Evolutionary conservation across 2,113 vertebrate species (phyloP).

Genomic region (Chlorodrepanis virens): DNA sequence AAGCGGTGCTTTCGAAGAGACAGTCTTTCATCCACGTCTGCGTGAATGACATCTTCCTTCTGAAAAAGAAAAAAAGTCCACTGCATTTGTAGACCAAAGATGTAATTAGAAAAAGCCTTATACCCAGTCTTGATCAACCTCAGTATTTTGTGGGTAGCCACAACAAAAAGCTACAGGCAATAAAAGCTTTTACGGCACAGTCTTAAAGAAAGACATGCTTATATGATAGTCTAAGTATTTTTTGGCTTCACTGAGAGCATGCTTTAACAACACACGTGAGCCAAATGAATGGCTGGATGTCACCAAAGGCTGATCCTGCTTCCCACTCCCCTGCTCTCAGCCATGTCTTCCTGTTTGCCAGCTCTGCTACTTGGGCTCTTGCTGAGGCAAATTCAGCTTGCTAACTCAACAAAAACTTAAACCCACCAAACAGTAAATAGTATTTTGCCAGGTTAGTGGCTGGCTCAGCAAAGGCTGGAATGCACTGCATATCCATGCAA

Average conservation of each 20-base stretch:
- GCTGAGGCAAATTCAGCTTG: neutral
- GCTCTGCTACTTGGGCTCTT: neutral
- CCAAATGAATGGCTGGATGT: neutral
- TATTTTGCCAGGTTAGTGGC: neutral
- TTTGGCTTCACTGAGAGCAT: neutral
- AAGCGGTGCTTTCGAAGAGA: slow-evolving; percentile 83
- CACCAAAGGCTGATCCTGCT: neutral
- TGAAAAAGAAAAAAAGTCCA: slow-evolving; percentile 42
- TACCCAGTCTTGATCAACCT: neutral
- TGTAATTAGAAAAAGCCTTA: neutral
- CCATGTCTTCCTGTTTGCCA: neutral
- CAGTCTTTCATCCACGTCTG: slow-evolving; percentile 49
- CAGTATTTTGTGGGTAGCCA: neutral
- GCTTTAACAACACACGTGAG: neutral
- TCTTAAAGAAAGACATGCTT: neutral
- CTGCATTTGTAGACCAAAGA: neutral
- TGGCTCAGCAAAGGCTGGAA: neutral
- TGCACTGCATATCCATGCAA: neutral
- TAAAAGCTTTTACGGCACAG: neutral
- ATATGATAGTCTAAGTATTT: neutral
- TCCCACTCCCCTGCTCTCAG: neutral
- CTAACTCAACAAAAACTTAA: neutral
- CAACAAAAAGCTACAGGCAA: neutral
- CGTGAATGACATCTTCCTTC: slow-evolving; percentile 48
- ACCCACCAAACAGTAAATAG: neutral